These are phyloP conservation scores for Mus pahari DNA, from an alignment of 2,113 vertebrate species.

Conservation along the genomic window DNA sequence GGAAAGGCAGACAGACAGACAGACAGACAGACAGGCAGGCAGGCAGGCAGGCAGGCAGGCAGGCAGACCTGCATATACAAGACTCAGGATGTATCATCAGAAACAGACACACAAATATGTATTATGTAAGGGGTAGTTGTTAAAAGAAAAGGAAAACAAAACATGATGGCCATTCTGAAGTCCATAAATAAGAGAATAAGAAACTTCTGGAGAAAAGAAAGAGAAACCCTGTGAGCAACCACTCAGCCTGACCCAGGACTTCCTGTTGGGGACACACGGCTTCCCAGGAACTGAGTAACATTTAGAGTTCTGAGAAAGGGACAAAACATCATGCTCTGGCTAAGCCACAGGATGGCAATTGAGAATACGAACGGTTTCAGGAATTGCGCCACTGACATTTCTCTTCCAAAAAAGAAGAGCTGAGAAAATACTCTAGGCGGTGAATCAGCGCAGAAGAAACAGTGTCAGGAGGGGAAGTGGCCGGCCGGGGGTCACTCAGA, in stretches of 20 bases:
- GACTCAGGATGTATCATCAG: background rate
- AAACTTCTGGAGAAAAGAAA: background rate
- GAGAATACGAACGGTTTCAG: constrained; percentile 37
- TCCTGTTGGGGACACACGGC: constrained; percentile 8
- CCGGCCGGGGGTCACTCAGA: background rate
- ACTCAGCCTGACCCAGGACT: background rate
- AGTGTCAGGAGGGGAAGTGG: background rate
- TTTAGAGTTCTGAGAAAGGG: constrained; percentile 17
- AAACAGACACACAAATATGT: background rate
- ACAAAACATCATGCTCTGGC: background rate
- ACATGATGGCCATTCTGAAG: background rate
- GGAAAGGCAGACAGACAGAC: background rate
- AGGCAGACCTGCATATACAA: background rate
- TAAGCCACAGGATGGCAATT: constrained; percentile 43
- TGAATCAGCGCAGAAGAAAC: constrained; percentile 4
- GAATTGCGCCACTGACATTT: constrained; percentile 49
- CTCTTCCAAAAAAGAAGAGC: constrained; percentile 42
- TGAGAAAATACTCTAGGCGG: constrained; percentile 8
- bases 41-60: background rate
- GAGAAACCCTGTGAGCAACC: background rate
- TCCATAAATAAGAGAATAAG: background rate
- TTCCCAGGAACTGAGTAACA: background rate
- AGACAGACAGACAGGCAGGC: background rate
- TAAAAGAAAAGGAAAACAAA: background rate
- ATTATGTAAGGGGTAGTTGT: background rate